Conservation (phyloP, 2,888 invertebrate genomes). For the Hirtodrosophila confusa region DNA sequence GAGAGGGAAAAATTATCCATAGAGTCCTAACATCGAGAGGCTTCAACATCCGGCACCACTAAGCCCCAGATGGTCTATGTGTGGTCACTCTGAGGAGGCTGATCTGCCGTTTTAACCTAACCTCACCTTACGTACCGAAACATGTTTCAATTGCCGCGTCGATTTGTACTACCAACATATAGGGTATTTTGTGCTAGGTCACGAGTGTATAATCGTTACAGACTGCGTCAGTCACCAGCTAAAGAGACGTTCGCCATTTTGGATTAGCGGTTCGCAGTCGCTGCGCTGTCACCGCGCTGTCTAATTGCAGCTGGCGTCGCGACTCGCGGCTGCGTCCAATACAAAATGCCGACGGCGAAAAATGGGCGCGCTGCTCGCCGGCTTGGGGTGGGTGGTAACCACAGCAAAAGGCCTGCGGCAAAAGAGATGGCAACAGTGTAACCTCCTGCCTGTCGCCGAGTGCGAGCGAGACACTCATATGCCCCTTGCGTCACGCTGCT, state of each 20-base stretch:
- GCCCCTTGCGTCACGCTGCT: neutral
- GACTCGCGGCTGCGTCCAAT: slow-evolving; percentile 50
- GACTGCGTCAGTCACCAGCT: no score
- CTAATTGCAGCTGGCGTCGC: slow-evolving; percentile 49
- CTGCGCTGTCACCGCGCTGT: slow-evolving; percentile 32
- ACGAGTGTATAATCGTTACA: no score
- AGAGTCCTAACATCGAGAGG: no score
- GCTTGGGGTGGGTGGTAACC: slow-evolving; percentile 50
- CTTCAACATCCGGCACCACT: no score
- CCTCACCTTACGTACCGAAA: no score
- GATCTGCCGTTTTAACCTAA: no score
- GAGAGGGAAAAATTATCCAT: no score
- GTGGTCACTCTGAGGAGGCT: no score
- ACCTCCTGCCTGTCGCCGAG: neutral
- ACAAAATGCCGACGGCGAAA: slow-evolving; percentile 70
- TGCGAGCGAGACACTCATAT: slow-evolving; percentile 29
- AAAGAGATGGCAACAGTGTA: slow-evolving; percentile 12
- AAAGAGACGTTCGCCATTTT: slow-evolving; percentile 49
- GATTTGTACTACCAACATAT: no score
- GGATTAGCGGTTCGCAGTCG: slow-evolving; percentile 32
- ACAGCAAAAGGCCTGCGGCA: slow-evolving; percentile 2
- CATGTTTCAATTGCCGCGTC: no score
- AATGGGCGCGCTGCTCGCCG: slow-evolving; percentile 59
- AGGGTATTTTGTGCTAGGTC: no score
- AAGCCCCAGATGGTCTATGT: no score